These are phyloP conservation scores for Hypena proboscidalis DNA, from an alignment of 2,888 invertebrate species.

Conservation along the genomic window DNA sequence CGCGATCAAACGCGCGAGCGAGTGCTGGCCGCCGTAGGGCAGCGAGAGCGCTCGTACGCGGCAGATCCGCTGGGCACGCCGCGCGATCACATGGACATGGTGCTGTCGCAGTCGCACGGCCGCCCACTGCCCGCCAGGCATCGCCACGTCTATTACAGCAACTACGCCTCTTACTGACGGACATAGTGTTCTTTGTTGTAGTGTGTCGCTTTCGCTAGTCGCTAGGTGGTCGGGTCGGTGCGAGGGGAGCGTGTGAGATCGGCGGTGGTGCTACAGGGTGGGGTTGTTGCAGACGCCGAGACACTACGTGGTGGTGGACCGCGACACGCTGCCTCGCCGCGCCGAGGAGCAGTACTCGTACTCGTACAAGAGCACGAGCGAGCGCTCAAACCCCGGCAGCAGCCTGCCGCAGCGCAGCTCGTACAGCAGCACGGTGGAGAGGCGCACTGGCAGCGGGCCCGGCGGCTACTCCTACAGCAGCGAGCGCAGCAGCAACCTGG, in stretches of 20 bases:
- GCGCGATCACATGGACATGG: conserved; percentile 87
- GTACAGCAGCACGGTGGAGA: conserved; percentile 89
- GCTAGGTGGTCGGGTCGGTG: conserved; percentile 66
- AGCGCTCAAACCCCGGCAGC: conserved; percentile 80
- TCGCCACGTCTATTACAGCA: conserved; percentile 83
- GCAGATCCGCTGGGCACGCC: conserved; percentile 86
- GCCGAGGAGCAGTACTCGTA: conserved; percentile 95
- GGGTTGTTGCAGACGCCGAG: conserved; percentile 93
- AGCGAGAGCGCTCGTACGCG: conserved; percentile 85
- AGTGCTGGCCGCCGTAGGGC: conserved; percentile 85
- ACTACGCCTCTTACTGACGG: conserved; percentile 79
- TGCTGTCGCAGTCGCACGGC: conserved; percentile 87
- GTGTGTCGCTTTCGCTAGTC: conserved; percentile 80
- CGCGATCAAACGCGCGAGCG: conserved; percentile 88
- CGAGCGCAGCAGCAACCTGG: conserved; percentile 89
- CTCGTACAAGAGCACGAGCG: conserved; percentile 89
- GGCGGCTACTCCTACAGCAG: conserved; percentile 92
- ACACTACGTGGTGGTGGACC: conserved; percentile 94
- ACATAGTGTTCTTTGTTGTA: conserved; percentile 47
- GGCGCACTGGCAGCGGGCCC: conserved; percentile 88
- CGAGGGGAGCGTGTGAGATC: conserved; percentile 65
- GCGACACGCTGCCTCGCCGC: conserved; percentile 88
- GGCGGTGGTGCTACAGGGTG: conserved; percentile 64
- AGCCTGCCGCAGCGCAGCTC: conserved; percentile 86
- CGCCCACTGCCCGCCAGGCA: conserved; percentile 77